A percentile compares a stretch with the other conserved stretches of the same genome.
Evolutionary conservation across 37 sponge, comb jelly and placozoan genomes (phyloP).

Genomic region (Geodia barretti): DNA sequence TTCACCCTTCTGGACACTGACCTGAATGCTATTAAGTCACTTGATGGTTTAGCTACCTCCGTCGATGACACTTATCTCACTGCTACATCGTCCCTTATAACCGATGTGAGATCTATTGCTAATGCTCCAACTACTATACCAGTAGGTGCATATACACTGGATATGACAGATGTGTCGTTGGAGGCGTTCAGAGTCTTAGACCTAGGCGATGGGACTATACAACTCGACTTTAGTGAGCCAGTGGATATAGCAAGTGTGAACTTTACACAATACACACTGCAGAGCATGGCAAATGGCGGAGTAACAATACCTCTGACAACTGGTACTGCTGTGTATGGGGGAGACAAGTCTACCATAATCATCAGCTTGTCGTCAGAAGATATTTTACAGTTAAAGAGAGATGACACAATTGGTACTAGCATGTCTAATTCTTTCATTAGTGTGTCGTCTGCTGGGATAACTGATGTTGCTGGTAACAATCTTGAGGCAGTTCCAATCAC

Average conservation of each 20-base stretch:
- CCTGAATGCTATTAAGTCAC: constrained; percentile 66
- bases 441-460: constrained; percentile 30
- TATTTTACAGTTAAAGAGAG: constrained; percentile 61
- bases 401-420: constrained; percentile 35
- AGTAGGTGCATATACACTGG: constrained; percentile 25
- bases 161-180: constrained; percentile 43
- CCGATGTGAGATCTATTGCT: constrained; percentile 35
- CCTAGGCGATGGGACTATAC: constrained; percentile 51
- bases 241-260: constrained; percentile 51
- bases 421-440: constrained; percentile 51
- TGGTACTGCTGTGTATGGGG: constrained; percentile 38
- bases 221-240: constrained; percentile 81
- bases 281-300: constrained; percentile 28
- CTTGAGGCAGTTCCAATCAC: constrained; percentile 27
- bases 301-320: constrained; percentile 33
- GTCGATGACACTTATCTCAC: constrained; percentile 66
- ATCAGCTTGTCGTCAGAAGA: constrained; percentile 59
- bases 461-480: constrained; percentile 61
- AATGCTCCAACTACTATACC: constrained; percentile 29
- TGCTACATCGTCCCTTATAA: constrained; percentile 18
- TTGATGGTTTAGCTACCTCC: constrained; percentile 61
- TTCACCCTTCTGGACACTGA: constrained; percentile 45
- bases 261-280: constrained; percentile 58
- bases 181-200: constrained; percentile 56
- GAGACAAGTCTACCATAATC: constrained; percentile 28